Evolutionary conservation across 2,113 vertebrate species (phyloP).

Genomic region (Rhinopomastus cyanomelas): DNA sequence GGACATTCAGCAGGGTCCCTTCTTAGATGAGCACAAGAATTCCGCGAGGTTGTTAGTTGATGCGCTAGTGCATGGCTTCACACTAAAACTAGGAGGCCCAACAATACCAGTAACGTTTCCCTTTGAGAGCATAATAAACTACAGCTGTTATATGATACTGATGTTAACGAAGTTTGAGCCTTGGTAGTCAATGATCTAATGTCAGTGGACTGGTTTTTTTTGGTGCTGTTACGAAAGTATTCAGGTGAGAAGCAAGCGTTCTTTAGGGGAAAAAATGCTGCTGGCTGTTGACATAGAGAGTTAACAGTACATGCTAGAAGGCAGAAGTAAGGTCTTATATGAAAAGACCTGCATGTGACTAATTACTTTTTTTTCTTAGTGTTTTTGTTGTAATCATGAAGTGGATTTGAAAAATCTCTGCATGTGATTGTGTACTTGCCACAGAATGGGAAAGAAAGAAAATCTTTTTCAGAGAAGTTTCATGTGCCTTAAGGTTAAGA

Average conservation of each 20-base stretch:
- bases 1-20: conserved; percentile 81
- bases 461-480: conserved; percentile 75
- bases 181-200: conserved; percentile 30
- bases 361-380: conserved; percentile 63
- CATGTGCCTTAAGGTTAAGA: conserved; percentile 67
- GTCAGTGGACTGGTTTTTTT: neutral
- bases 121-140: conserved; percentile 23
- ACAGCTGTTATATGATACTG: conserved; percentile 14
- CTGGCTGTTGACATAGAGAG: conserved; percentile 31
- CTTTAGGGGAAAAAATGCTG: neutral
- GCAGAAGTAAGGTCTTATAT: conserved; percentile 52
- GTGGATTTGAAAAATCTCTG: conserved; percentile 65
- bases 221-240: conserved; percentile 4
- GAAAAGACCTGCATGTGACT: conserved; percentile 64
- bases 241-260: neutral
- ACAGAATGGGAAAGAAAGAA: conserved; percentile 31
- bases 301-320: neutral
- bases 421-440: conserved; percentile 61
- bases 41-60: conserved; percentile 77
- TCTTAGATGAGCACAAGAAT: conserved; percentile 76
- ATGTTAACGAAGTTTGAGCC: conserved; percentile 39
- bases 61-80: conserved; percentile 74
- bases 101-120: conserved; percentile 36
- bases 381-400: conserved; percentile 71
- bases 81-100: conserved; percentile 54